Evolutionary conservation across 2,888 invertebrate species (phyloP), one percentile per base, ranked within the genome.

Genomic region (Calephelis perditalis): DNA sequence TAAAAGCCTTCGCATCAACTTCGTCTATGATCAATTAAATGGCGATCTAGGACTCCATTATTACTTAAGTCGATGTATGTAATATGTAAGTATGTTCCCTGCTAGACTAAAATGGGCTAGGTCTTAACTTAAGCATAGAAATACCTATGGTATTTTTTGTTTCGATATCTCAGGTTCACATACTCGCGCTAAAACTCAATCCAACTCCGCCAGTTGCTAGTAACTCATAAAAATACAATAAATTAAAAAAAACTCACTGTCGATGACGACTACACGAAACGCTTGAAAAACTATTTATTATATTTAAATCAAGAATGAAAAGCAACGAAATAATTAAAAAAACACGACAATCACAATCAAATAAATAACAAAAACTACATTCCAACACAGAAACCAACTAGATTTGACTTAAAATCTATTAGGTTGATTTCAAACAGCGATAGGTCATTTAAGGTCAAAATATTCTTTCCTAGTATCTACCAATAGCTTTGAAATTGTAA

Each of bases 311-410:
- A 46, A 63, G 65, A 67, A 63, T 11, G 40, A 67, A 70, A 69
- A 63, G 61, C 59, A 65, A 70, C 65, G 58, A 59, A 70, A 72
- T 66, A 72, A 76, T 73, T 26, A 70, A 81, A 84, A 84, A 81
- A 76, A 73, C 59, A 56, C 62, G 62, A 66, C 63, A 61, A 63
- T 65, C 69, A 60, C 73, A 65, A 63, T 66, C 73, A 81, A 84
- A 85, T 71, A 84, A 86, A 81, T 72, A 84, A 86, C 82, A 86
- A 86, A 87, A 86, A 84, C 76, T 84, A 73, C 68, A 68, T 57
- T 59, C n/a, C 35, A 4, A 59, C 57, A 63, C 59, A 8, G 55
- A 55, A 67, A 63, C 87, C 84, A 75, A 71, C 85, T 81, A 69
- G 86, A 85, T 81, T 72, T 60, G 10, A 43, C 44, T 9, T 1